These are phyloP conservation scores for Alectura lathami DNA, from an alignment of 2,113 vertebrate species.

Conservation along the genomic window DNA sequence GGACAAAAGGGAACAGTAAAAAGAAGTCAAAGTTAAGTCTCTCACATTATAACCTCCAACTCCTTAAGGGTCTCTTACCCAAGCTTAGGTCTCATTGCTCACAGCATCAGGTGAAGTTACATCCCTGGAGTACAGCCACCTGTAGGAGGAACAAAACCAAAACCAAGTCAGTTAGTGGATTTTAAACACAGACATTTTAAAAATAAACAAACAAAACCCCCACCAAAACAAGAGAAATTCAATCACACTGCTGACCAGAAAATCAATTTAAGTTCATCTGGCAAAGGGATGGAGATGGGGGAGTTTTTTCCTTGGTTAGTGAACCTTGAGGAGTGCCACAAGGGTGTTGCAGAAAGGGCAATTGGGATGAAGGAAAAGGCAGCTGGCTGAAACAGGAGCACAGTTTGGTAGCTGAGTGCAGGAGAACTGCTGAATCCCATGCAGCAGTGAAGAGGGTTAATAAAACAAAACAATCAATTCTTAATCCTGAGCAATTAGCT, in stretches of 20 bases:
- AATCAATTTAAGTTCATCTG: not conserved
- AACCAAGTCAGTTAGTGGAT: not conserved
- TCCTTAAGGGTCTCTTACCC: conserved; percentile 26
- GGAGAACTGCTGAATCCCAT: not conserved
- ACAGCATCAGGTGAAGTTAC: not conserved
- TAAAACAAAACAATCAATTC: conserved; percentile 36
- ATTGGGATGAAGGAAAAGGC: not conserved
- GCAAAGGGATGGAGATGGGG: not conserved
- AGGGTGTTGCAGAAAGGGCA: not conserved
- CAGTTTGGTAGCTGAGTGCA: not conserved
- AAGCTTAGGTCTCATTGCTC: conserved; percentile 32
- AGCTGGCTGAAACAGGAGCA: not conserved
- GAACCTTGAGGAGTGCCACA: not conserved
- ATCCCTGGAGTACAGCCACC: conserved; percentile 23
- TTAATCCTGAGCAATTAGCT: conserved; percentile 53
- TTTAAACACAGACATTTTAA: not conserved
- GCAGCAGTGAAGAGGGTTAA: conserved; percentile 9
- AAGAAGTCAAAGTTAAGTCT: not conserved
- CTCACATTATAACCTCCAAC: not conserved
- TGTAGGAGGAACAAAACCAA: conserved; percentile 47
- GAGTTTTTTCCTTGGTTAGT: not conserved
- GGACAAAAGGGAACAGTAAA: not conserved
- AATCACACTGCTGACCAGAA: not conserved
- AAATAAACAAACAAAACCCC: not conserved
- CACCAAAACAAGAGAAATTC: not conserved